phyloP scores from a whole-genome alignment of 2,888 invertebrate genomes.

The Scaptomyza parva region DNA sequence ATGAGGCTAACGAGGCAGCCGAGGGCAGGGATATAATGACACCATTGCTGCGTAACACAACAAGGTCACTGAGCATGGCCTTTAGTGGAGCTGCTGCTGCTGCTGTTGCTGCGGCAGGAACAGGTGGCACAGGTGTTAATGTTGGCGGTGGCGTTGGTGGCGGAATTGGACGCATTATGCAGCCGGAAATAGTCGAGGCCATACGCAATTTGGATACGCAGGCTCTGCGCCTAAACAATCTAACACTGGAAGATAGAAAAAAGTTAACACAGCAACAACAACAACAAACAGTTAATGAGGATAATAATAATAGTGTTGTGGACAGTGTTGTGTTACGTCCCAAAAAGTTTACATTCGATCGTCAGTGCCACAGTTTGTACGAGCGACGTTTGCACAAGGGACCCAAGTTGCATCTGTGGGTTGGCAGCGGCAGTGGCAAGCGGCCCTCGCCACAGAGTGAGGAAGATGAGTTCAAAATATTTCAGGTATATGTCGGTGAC shows the following conservation, averaged over 20 bases:
- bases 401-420: constrained; percentile 77
- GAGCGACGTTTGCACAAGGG: constrained; percentile 78
- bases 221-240: constrained; percentile 79
- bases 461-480: constrained; percentile 55
- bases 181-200: constrained; percentile 82
- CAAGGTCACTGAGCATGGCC: constrained; percentile 59
- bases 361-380: constrained; percentile 64
- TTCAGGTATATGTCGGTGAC: constrained; percentile 67
- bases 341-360: constrained; percentile 47
- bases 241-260: constrained; percentile 59
- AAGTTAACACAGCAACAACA: constrained; percentile 19
- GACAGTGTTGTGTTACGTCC: constrained; percentile 66
- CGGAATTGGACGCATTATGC: constrained; percentile 62
- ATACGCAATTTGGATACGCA: constrained; percentile 80
- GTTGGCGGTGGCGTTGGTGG: too few relatives aligned
- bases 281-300: constrained; percentile 32
- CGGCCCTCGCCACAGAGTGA: constrained; percentile 37
- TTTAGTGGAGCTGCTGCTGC: constrained; percentile 20
- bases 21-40: constrained; percentile 85
- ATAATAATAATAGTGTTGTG: constrained; percentile 12
- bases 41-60: constrained; percentile 72
- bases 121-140: background rate
- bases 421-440: constrained; percentile 52
- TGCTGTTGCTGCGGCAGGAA: background rate
- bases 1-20: constrained; percentile 80